A percentile compares a stretch with the other conserved stretches of the same genome.
These are phyloP conservation scores for Myiozetetes cayanensis DNA, from an alignment of 2,113 vertebrate species.

Conservation along the genomic window DNA sequence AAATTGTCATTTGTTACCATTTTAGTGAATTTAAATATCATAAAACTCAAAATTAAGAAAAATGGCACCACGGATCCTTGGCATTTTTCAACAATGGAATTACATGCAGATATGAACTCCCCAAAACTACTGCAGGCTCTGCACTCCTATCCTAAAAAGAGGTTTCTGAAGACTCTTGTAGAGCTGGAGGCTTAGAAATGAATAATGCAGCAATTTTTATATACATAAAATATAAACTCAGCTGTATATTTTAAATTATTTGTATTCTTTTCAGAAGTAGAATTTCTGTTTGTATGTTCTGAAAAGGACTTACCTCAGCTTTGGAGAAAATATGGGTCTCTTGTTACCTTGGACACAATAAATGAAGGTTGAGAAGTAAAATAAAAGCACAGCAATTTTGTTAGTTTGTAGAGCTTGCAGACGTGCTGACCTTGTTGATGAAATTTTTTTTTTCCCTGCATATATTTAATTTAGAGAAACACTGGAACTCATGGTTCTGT, in stretches of 20 bases:
- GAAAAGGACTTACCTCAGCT: neutral
- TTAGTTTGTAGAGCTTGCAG: neutral
- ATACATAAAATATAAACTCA: constrained; percentile 21
- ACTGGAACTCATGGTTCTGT: neutral
- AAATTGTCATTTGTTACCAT: neutral
- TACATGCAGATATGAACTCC: neutral
- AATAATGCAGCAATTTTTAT: neutral
- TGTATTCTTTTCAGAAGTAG: neutral
- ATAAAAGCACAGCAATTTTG: neutral
- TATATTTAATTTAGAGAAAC: neutral
- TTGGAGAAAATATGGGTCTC: neutral
- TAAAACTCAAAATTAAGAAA: neutral
- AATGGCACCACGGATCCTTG: neutral
- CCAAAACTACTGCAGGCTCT: neutral
- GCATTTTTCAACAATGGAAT: neutral
- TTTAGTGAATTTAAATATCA: neutral
- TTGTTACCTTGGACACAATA: neutral
- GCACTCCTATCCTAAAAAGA: neutral
- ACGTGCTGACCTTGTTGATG: neutral
- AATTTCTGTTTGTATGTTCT: neutral
- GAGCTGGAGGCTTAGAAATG: neutral
- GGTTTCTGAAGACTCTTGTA: neutral
- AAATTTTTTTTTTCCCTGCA: neutral
- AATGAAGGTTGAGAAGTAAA: neutral
- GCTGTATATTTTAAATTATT: constrained; percentile 24